These are phyloP conservation scores for Barnardius zonarius DNA, from an alignment of 2,113 vertebrate species.

Conservation along the genomic window DNA sequence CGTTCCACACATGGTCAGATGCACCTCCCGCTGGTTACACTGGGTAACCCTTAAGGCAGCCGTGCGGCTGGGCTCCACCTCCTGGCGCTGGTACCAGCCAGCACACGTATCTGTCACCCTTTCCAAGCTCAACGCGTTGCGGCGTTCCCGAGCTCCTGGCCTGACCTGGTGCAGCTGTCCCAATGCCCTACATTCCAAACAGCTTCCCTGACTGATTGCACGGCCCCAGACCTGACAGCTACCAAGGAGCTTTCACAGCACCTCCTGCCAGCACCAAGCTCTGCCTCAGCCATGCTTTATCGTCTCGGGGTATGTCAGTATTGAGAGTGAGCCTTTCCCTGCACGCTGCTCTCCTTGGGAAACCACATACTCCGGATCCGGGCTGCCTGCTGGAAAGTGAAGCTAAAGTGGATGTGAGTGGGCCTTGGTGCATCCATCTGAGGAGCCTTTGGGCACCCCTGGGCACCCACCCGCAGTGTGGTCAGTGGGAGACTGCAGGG, in stretches of 20 bases:
- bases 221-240: not conserved
- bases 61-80: not conserved
- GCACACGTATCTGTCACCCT: not conserved
- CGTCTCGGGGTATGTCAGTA: rapidly evolving
- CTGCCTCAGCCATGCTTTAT: rapidly evolving
- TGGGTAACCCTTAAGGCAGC: not conserved
- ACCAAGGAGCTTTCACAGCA: not conserved
- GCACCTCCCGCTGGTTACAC: not conserved
- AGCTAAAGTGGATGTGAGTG: rapidly evolving
- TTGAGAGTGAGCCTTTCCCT: rapidly evolving
- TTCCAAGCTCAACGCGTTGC: not conserved
- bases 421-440: rapidly evolving
- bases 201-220: not conserved
- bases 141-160: not conserved
- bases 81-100: not conserved
- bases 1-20: not conserved
- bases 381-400: not conserved
- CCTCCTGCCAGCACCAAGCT: not conserved
- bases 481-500: not conserved
- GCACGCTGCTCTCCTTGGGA: rapidly evolving
- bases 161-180: slow-evolving; percentile 1
- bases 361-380: not conserved
- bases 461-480: rapidly evolving
- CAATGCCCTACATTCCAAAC: slow-evolving; percentile 54
- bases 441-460: rapidly evolving